These are phyloP conservation scores for Pseudorhiza aurosa DNA, from an alignment of 30 jellyfish, hydroid and myxozoan genomes.

Conservation along the genomic window DNA sequence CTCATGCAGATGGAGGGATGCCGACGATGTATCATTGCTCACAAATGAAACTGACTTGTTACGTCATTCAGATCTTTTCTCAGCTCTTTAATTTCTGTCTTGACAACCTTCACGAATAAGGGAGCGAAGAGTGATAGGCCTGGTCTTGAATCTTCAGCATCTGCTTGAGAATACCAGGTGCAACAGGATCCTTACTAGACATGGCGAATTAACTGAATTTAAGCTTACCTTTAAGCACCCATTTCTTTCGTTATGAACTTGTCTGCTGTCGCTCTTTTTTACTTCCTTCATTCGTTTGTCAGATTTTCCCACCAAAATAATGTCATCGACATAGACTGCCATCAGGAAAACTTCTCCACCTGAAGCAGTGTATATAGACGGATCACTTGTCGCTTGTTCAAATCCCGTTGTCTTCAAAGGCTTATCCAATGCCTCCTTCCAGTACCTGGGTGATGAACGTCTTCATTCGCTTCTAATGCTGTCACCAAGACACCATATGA, in stretches of 20 bases:
- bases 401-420: not conserved
- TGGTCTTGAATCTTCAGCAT: conserved; percentile 28
- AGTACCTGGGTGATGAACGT: conserved; percentile 3
- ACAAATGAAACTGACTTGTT: conserved; percentile 38
- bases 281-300: not conserved
- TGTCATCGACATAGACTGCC: not conserved
- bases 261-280: not conserved
- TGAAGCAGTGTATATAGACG: not conserved
- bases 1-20: too few relatives aligned
- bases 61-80: conserved; percentile 34
- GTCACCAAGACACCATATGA: conserved; percentile 42
- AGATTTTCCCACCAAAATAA: not conserved
- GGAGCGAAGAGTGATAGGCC: conserved; percentile 54
- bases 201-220: too few relatives aligned
- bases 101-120: conserved; percentile 12
- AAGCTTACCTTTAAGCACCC: too few relatives aligned
- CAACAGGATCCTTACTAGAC: too few relatives aligned
- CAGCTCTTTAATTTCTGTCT: conserved; percentile 21
- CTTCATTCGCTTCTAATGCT: conserved; percentile 74
- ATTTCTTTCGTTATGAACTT: not conserved
- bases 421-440: not conserved
- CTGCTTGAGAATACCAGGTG: too few relatives aligned
- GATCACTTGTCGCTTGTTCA: not conserved
- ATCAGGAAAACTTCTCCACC: not conserved
- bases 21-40: too few relatives aligned